Evolutionary conservation across 2,113 vertebrate species (phyloP).

Genomic region (Prochilodus magdalenae): DNA sequence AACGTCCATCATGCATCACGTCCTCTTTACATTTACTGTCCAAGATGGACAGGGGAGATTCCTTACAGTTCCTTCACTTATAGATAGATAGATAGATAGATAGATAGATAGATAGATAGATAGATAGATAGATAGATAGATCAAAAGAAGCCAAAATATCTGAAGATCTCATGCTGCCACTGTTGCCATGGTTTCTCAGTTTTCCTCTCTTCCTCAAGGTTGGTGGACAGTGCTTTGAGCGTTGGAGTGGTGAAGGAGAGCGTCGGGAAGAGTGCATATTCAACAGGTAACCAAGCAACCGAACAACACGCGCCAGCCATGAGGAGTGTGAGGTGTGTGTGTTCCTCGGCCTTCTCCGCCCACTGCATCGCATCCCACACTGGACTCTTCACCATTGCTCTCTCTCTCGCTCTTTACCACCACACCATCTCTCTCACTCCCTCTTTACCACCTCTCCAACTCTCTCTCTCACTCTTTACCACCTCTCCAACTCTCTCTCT

Average conservation of each 20-base stretch:
- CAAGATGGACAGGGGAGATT: no score
- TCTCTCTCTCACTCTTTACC: not conserved
- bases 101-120: no score
- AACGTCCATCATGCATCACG: no score
- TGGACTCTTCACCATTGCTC: not conserved
- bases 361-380: slow-evolving; percentile 3
- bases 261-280: slow-evolving; percentile 22
- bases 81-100: not conserved
- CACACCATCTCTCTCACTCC: not conserved
- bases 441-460: not conserved
- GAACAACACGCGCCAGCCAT: slow-evolving; percentile 13
- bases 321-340: not conserved
- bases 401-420: not conserved
- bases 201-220: slow-evolving; percentile 27
- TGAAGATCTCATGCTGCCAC: not conserved
- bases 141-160: slow-evolving; percentile 33
- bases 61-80: not conserved
- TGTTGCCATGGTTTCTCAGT: slow-evolving; percentile 43
- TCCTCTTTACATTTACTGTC: no score
- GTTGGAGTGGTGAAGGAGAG: slow-evolving; percentile 27
- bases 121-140: not conserved
- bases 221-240: slow-evolving; percentile 31
- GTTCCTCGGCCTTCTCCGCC: not conserved
- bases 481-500: no score
- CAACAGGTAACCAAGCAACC: slow-evolving; percentile 43